Base-by-base conservation (phyloP, 2,113 vertebrate species). In the Coturnix japonica region DNA sequence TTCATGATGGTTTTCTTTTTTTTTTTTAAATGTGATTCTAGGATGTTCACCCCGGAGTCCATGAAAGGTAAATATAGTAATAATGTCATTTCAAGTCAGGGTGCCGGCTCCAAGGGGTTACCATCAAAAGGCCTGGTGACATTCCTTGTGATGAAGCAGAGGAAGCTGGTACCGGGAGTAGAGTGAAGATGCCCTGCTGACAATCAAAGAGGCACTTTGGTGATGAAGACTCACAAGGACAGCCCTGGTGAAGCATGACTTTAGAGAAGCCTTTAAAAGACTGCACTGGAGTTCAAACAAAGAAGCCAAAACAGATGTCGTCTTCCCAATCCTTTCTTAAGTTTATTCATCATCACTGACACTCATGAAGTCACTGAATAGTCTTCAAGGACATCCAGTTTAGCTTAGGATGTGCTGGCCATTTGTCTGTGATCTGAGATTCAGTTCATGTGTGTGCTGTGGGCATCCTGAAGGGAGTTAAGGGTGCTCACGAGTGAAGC, bases 321-420 rank as follows among this genome's bases (percentile, higher is more conserved):
- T 65, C 80, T 64, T 93, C 51, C 22, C 13, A 76, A 13, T 59
- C 22, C 21, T 59, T 61, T 93, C 0, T 59, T 25, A 89, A 70
- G 63, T 49, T 81, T 44, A 30, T 47, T 80, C 69, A 61, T 43
- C 35, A 54, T 37, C 30, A 43, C 31, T 51, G 41, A 20, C 2
- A 54, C 56, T 51, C 43, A 57, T 23, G 23, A 75, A 61, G 44
- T 81, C 67, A 47, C 35, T 56, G 35, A 19, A 11, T 71, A 23
- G 15, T 77, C 86, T 79, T 90, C 81, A 79, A 35, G 43, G 37
- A 25, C 74, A 76, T 76, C 49, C 54, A 63, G 66, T 59, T 81
- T 70, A 76, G 20, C 17, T 76, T 70, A 71, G 44, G 70, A 49
- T 0, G 0, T 63, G 54, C 41, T 69, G 69, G 30, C 76, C 47